Evolutionary conservation across 37 sponge, comb jelly and placozoan genomes (phyloP).

Genomic region (Mnemiopsis leidyi): DNA sequence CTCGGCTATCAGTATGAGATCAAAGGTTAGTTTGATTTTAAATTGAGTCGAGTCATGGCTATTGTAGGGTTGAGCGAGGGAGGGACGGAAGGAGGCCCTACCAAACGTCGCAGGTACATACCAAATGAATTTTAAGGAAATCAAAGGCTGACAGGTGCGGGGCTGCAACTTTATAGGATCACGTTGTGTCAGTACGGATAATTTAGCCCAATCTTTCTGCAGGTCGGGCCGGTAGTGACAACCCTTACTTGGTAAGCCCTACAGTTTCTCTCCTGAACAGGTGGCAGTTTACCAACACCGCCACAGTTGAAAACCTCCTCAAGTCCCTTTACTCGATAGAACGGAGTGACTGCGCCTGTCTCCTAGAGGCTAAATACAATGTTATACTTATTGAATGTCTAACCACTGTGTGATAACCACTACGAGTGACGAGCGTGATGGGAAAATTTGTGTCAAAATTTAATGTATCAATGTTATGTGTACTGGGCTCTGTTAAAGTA

Average conservation of each 20-base stretch:
- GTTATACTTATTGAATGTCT: slow-evolving; percentile 49
- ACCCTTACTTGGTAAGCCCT: background rate
- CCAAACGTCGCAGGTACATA: background rate
- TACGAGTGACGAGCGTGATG: background rate
- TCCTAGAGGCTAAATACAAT: slow-evolving; percentile 48
- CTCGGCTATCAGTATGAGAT: slow-evolving; percentile 55
- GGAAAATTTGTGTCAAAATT: too few relatives aligned
- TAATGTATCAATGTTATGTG: too few relatives aligned
- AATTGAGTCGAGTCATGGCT: too few relatives aligned
- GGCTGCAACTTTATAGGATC: background rate
- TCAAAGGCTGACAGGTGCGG: background rate
- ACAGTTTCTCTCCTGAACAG: slow-evolving; percentile 50
- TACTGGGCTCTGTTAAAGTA: too few relatives aligned
- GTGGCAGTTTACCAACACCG: slow-evolving; percentile 64
- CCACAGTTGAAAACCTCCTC: slow-evolving; percentile 53
- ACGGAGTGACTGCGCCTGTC: slow-evolving; percentile 24
- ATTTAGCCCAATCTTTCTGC: background rate
- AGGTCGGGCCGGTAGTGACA: background rate
- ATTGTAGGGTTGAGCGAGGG: too few relatives aligned
- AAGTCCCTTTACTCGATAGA: slow-evolving; percentile 44
- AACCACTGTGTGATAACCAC: background rate
- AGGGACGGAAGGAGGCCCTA: background rate
- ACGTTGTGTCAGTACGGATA: background rate
- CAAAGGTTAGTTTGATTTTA: slow-evolving; percentile 2
- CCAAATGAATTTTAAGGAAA: background rate